phyloP scores from a whole-genome alignment of 2,797 vertebrate species.

The Botia kubotai region DNA sequence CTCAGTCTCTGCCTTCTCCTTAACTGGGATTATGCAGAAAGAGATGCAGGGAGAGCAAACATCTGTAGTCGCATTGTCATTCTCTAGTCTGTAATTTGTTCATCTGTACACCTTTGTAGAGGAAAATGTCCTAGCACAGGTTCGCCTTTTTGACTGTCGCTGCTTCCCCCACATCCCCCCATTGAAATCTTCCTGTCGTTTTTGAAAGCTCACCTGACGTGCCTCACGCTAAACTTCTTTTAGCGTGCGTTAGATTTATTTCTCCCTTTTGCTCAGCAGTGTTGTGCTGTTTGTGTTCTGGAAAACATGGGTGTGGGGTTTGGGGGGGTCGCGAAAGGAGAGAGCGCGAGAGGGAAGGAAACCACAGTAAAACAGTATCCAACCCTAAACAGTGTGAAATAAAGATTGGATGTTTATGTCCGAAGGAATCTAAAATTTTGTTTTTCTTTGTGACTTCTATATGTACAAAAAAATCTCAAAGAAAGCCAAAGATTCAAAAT shows the following conservation, averaged over 20 bases:
- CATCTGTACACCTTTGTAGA: conserved; percentile 86
- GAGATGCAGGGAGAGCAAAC: conserved; percentile 91
- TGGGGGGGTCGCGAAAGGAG: neutral
- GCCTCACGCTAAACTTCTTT: conserved; percentile 41
- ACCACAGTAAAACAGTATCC: conserved; percentile 42
- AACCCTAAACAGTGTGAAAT: conserved; percentile 27
- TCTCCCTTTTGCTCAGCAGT: conserved; percentile 31
- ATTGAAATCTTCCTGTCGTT: conserved; percentile 60
- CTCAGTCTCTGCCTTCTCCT: conserved; percentile 72
- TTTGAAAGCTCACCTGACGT: conserved; percentile 55
- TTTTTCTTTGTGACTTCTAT: conserved; percentile 15
- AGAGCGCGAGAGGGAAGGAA: conserved; percentile 15
- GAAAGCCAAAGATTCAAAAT: conserved; percentile 13
- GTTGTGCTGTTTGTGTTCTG: conserved; percentile 47
- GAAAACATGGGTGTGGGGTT: conserved; percentile 3
- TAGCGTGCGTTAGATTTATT: conserved; percentile 52
- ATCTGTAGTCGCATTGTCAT: conserved; percentile 92
- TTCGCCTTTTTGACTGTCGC: conserved; percentile 65
- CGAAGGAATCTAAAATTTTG: conserved; percentile 19
- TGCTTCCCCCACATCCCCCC: conserved; percentile 41
- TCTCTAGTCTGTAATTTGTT: conserved; percentile 92
- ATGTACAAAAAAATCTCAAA: conserved; percentile 33
- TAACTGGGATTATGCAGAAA: conserved; percentile 82
- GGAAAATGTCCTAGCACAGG: conserved; percentile 78
- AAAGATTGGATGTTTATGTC: conserved; percentile 31